Percentiles rank a stretch among this genome's conserved stretches.
phyloP scores from a whole-genome alignment of 2,113 vertebrate genomes.

The Chaenogobius annularis region DNA sequence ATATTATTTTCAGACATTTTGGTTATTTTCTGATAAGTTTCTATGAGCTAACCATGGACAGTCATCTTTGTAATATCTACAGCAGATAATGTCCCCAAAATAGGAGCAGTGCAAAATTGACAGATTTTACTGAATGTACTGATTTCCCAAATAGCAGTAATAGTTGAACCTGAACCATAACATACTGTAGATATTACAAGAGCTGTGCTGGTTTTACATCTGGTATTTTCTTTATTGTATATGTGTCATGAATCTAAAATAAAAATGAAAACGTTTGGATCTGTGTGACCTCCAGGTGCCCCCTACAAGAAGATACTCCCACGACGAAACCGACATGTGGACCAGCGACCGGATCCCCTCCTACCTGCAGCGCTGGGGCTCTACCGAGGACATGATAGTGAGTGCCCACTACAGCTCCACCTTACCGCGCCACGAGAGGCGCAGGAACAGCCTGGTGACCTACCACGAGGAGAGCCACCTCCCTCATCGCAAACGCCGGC shows the following conservation, averaged over 20 bases:
- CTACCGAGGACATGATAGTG: constrained; percentile 83
- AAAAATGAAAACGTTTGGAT: constrained; percentile 26
- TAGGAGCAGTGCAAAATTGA: not conserved
- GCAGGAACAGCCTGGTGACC: constrained; percentile 79
- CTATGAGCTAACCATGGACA: constrained; percentile 1
- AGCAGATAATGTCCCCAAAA: not conserved
- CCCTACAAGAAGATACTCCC: constrained; percentile 89
- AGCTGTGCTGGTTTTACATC: not conserved
- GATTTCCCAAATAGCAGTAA: not conserved
- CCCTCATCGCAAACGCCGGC: constrained; percentile 78
- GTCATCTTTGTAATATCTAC: not conserved
- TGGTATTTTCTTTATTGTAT: not conserved
- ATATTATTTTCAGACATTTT: not conserved
- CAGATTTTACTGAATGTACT: not conserved
- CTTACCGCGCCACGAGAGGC: constrained; percentile 76
- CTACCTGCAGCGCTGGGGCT: constrained; percentile 86
- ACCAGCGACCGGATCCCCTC: constrained; percentile 82
- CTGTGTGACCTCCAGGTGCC: constrained; percentile 83
- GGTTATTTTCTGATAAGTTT: not conserved
- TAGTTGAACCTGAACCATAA: not conserved
- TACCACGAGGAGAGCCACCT: constrained; percentile 80
- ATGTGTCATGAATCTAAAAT: not conserved
- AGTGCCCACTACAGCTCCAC: constrained; percentile 81
- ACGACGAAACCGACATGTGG: constrained; percentile 92
- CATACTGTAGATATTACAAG: not conserved